Percentiles rank a stretch among this genome's conserved stretches.
phyloP scores from a whole-genome alignment of 2,888 invertebrate genomes.

The Colostygia pectinataria region DNA sequence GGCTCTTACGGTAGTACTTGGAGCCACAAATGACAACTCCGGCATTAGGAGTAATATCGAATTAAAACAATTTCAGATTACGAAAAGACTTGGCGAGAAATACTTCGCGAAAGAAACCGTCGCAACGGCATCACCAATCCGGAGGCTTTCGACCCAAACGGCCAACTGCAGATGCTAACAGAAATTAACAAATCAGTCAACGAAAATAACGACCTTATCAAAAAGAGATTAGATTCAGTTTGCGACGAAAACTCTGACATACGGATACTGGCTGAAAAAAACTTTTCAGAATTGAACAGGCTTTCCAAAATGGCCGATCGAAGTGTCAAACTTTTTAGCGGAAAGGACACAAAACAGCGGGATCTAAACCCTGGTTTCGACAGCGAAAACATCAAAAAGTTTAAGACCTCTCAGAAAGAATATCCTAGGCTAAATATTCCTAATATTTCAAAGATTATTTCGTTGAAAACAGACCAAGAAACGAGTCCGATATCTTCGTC shows the following conservation, averaged over 20 bases:
- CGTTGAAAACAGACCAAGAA: constrained; percentile 58
- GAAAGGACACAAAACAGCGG: constrained; percentile 60
- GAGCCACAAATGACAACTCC: no score
- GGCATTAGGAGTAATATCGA: not conserved
- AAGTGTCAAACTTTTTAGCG: constrained; percentile 70
- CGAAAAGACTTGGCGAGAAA: constrained; percentile 85
- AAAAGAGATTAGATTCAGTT: constrained; percentile 60
- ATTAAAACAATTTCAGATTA: constrained; percentile 70
- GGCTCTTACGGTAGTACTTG: no score
- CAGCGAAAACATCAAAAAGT: constrained; percentile 66
- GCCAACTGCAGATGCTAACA: constrained; percentile 66
- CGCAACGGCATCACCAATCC: constrained; percentile 68
- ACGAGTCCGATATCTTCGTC: constrained; percentile 42
- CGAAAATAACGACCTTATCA: constrained; percentile 75
- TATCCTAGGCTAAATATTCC: constrained; percentile 69
- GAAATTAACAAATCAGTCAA: constrained; percentile 73
- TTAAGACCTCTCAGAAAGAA: constrained; percentile 43
- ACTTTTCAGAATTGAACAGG: constrained; percentile 71
- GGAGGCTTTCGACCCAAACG: constrained; percentile 52
- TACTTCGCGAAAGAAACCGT: constrained; percentile 84
- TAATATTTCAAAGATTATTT: constrained; percentile 67
- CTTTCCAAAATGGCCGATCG: constrained; percentile 76
- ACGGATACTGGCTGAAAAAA: constrained; percentile 68
- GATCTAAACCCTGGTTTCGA: constrained; percentile 72
- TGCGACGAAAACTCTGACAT: constrained; percentile 52